phyloP scores from a whole-genome alignment of 1,140 invertebrate genomes.

The Ruditapes philippinarum region DNA sequence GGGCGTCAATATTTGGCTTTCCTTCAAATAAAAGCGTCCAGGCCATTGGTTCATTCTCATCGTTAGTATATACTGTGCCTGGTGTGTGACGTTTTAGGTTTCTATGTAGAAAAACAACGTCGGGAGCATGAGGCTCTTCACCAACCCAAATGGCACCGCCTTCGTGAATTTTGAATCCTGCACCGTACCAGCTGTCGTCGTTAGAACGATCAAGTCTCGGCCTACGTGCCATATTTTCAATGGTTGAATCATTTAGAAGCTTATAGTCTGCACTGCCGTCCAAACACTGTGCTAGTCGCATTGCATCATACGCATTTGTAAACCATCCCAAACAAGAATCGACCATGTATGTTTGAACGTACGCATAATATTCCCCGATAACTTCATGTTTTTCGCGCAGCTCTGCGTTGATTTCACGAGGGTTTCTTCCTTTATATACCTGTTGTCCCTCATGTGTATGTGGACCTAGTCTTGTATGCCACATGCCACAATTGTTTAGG shows the following conservation, averaged over 20 bases:
- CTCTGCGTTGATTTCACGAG: slow-evolving; percentile 53
- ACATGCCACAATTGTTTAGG: slow-evolving; percentile 84
- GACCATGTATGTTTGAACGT: slow-evolving; percentile 71
- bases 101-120: slow-evolving; percentile 78
- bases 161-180: slow-evolving; percentile 76
- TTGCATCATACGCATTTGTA: slow-evolving; percentile 82
- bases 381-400: slow-evolving; percentile 58
- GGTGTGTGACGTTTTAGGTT: slow-evolving; percentile 58
- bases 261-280: slow-evolving; percentile 75
- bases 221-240: slow-evolving; percentile 67
- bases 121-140: slow-evolving; percentile 76
- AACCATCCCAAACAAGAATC: slow-evolving; percentile 83
- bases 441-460: slow-evolving; percentile 16
- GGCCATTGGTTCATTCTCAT: slow-evolving; percentile 65
- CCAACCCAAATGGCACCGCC: slow-evolving; percentile 79
- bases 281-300: slow-evolving; percentile 77
- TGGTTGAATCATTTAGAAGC: slow-evolving; percentile 72
- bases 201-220: slow-evolving; percentile 65
- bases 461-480: slow-evolving; percentile 80
- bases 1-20: slow-evolving; percentile 67
- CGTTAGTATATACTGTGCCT: neutral
- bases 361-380: slow-evolving; percentile 69
- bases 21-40: slow-evolving; percentile 79
- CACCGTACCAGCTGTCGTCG: slow-evolving; percentile 72
- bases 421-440: slow-evolving; percentile 44